Percentiles rank a stretch among this genome's conserved stretches.
phyloP scores from a whole-genome alignment of 2,113 vertebrate genomes.

The Psittacula cyanocephala region DNA sequence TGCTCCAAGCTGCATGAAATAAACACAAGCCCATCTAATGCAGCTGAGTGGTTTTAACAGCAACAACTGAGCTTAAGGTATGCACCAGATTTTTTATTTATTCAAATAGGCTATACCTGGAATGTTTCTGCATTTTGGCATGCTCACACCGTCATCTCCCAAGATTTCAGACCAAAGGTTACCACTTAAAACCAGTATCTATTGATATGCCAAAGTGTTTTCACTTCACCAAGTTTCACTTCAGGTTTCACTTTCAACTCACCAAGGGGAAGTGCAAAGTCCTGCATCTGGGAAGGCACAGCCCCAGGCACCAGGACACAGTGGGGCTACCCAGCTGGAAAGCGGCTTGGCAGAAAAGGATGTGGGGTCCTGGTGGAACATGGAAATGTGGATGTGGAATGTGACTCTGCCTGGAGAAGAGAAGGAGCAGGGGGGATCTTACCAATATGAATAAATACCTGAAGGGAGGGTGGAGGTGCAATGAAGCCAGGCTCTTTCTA shows the following conservation, averaged over 20 bases:
- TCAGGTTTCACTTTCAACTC: not conserved
- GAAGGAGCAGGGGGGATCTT: fast-evolving
- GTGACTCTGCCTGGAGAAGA: not conserved
- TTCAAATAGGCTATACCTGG: not conserved
- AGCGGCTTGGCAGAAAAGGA: no score
- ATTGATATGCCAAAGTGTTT: not conserved
- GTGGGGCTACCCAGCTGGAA: not conserved
- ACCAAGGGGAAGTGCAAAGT: not conserved
- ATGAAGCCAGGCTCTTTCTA: not conserved
- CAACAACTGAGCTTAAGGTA: not conserved
- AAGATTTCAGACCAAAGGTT: not conserved
- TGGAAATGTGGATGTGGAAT: not conserved
- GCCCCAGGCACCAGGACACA: no score
- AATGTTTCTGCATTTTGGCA: not conserved
- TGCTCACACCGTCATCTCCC: not conserved
- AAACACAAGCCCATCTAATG: not conserved
- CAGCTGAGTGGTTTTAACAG: not conserved
- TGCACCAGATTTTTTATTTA: not conserved
- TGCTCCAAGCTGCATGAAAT: not conserved
- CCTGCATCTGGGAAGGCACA: not conserved
- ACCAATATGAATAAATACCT: not conserved
- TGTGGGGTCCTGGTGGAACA: not conserved
- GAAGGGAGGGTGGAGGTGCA: not conserved
- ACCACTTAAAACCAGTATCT: not conserved
- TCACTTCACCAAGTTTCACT: not conserved